phyloP scores from a whole-genome alignment of 2,113 vertebrate species.

The Megaceryle maxima region DNA sequence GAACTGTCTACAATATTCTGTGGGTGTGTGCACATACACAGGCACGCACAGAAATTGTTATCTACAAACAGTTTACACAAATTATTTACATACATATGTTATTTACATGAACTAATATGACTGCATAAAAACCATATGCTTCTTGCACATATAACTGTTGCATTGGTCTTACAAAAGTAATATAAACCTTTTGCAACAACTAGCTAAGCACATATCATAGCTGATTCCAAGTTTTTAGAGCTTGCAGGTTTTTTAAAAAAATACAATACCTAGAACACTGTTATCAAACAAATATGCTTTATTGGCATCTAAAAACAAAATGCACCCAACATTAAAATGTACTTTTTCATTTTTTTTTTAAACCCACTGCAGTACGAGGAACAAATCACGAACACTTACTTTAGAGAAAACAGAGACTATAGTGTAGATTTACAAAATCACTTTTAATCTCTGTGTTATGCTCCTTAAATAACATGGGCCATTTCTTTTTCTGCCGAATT shows the following conservation, averaged over 20 bases:
- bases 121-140: constrained; percentile 69
- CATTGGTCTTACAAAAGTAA: constrained; percentile 71
- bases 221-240: constrained; percentile 73
- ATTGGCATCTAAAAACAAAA: constrained; percentile 99
- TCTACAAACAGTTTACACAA: constrained; percentile 72
- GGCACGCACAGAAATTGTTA: constrained; percentile 66
- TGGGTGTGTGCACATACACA: constrained; percentile 62
- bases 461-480: constrained; percentile 78
- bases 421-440: constrained; percentile 84
- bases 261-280: constrained; percentile 98
- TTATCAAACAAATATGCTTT: constrained; percentile 98
- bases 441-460: constrained; percentile 82
- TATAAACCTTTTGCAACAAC: constrained; percentile 70
- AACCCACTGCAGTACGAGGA: constrained; percentile 90
- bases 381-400: constrained; percentile 98
- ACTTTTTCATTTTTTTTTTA: constrained; percentile 77
- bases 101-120: constrained; percentile 67
- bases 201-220: constrained; percentile 63
- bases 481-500: constrained; percentile 66
- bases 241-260: constrained; percentile 79
- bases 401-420: constrained; percentile 92
- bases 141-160: constrained; percentile 70
- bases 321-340: constrained; percentile 93
- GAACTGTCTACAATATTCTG: constrained; percentile 69
- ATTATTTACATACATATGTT: constrained; percentile 70